phyloP scores from a whole-genome alignment of 1,140 invertebrate species.

The Telenomus remus region DNA sequence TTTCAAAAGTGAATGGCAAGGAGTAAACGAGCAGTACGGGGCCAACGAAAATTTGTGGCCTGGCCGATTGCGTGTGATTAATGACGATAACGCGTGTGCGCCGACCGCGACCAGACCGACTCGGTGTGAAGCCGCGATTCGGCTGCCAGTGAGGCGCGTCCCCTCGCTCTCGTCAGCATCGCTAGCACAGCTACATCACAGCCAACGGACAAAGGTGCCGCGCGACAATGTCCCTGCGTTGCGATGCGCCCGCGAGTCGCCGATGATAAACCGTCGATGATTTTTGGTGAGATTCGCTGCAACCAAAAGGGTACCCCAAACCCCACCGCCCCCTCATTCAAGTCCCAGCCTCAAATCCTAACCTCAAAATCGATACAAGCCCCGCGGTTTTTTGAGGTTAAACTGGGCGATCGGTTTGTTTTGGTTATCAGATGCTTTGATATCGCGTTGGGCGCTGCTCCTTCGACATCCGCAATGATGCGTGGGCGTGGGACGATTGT shows the following conservation, averaged over 20 bases:
- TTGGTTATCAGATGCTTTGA: conserved; percentile 6
- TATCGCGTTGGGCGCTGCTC: not conserved
- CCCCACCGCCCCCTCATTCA: conserved; percentile 1
- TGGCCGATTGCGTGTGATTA: conserved; percentile 15
- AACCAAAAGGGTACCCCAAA: conserved; percentile 21
- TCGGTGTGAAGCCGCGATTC: conserved; percentile 5
- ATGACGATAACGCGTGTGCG: conserved; percentile 40
- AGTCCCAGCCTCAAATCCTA: conserved; percentile 6
- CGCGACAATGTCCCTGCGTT: conserved; percentile 29
- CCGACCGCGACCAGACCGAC: conserved; percentile 8
- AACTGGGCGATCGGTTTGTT: conserved; percentile 7
- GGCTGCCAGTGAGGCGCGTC: conserved; percentile 32
- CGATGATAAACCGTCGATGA: conserved; percentile 51
- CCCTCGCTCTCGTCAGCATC: not conserved
- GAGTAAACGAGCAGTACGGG: conserved; percentile 38
- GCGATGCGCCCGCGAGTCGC: conserved; percentile 36
- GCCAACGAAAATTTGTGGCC: conserved; percentile 29
- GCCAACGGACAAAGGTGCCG: conserved; percentile 4
- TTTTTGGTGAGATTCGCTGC: conserved; percentile 36
- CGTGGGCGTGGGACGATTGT: not conserved
- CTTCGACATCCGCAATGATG: not conserved
- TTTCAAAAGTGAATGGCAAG: conserved; percentile 60
- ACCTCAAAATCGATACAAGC: conserved; percentile 32
- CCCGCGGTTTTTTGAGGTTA: conserved; percentile 27
- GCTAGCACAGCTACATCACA: not conserved